Evolutionary conservation across 1,140 invertebrate genomes (phyloP), one percentile per base, ranked within the genome.

Genomic region (Acromyrmex charruanus): DNA sequence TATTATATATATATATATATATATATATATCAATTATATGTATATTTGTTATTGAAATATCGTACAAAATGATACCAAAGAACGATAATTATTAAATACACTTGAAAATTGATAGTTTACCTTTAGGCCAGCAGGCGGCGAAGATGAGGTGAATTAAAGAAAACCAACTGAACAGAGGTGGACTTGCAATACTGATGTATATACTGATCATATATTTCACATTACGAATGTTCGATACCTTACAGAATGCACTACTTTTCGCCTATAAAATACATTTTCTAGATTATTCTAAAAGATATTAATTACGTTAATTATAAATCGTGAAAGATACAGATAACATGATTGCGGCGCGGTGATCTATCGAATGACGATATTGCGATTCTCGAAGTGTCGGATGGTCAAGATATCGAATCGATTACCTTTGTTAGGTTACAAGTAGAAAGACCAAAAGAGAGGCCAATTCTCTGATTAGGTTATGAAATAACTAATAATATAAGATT

Each of bases 301-400:
- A 25, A 25, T 25, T 25, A 18, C 12, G 14, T 4, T 18, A 18
- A 7, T 61, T 12, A 14, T 21, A 31, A 31, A 31, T 31, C 3
- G 3, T 14, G 25, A 63, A 0, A 49, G 12, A 49, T 0, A 58
- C 5, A 39, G 7, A 39, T 39, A 9, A 39, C 35, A 58, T 7
- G 55, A 58, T 21, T 0, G 21, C 68, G 68, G 7, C 21, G 12
- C 6, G 21, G 9, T 49, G 28, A 77, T 39, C n/a, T 28, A 77
- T 61, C 35, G 55, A 44, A 63, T 3, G 35, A 21, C 10, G 21
- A 28, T 3, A 31, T 58, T 63, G 71, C 75, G 55, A 77, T 77
- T 53, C n/a, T 77, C 55, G 74, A 77, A 59, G 14, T 39, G n/a
- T 63, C 35, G 53, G 6, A 49, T 21, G 35, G 18, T 63, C 35